These are phyloP conservation scores for Porites australiensis DNA, from an alignment of 64 coral and sea anemone species.

Conservation along the genomic window DNA sequence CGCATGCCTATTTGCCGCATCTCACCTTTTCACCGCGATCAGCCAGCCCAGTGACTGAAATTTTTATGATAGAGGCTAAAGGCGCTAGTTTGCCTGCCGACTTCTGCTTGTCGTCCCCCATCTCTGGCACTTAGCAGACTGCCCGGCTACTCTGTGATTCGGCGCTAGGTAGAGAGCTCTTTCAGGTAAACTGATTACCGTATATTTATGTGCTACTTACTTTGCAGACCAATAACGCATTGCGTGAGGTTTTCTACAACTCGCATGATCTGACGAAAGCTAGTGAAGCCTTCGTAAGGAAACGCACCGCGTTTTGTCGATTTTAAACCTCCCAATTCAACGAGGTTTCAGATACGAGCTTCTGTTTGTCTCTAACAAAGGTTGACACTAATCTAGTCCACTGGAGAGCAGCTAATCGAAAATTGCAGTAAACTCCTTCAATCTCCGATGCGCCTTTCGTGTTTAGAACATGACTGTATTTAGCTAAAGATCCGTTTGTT, in stretches of 20 bases:
- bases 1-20: background rate
- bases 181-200: conserved; percentile 6
- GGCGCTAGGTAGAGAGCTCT: conserved; percentile 20
- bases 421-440: background rate
- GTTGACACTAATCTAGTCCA: background rate
- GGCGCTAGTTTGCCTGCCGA: background rate
- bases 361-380: background rate
- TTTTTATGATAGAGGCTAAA: background rate
- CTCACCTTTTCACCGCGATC: background rate
- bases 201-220: background rate
- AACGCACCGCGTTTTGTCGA: background rate
- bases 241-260: conserved; percentile 16
- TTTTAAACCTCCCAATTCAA: background rate
- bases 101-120: background rate
- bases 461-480: background rate
- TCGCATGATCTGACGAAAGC: background rate
- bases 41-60: background rate
- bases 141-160: conserved; percentile 22
- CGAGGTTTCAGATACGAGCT: background rate
- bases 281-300: background rate
- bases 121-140: background rate
- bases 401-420: background rate
- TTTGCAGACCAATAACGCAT: background rate
- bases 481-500: background rate
- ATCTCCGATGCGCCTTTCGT: background rate